Evolutionary conservation across 2,797 vertebrate species (phyloP), one percentile per base, ranked within the genome.

Genomic region (Steatocranus sp.): DNA sequence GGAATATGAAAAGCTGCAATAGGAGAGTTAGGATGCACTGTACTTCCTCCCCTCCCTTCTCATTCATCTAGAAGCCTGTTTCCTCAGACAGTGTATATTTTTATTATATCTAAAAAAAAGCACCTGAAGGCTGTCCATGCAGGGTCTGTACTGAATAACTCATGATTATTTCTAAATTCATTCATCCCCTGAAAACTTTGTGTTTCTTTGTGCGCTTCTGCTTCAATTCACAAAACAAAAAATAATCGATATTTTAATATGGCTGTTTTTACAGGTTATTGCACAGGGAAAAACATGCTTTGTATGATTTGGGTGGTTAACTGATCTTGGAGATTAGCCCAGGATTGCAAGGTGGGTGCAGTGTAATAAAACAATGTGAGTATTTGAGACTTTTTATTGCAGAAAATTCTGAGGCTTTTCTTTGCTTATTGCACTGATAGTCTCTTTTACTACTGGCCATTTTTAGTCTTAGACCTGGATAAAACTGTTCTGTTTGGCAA

Each of bases 1-100:
- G 54, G 75, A 83, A 86, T 63, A 76, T 76, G 79, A 85, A 87
- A 89, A 66, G 83, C 83, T 73, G 68, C 80, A 81, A 43, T 30
- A 49, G 82, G 80, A 43, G 83, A 80, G 82, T 88, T 82, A n/a
- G 66, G 83, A 86, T 82, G 81, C 75, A 20, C 36, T 11, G 54
- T 61, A n/a, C 51, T 34, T 49, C 41, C n/a, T 58, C 10, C 8
- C 17, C 75, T 36, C 23, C 32, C 43, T 25, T 25, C 46, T 83
- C 51, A 76, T 91, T 89, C 78, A 78, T 90, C 83, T 83, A 23
- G 34, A 86, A 83, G 58, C 50, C 18, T 80, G 63, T 87, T 91
- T 88, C 51, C 79, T 68, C 8, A 51, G 78, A 63, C 68, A 8
- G n/a, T n/a, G 32, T 80, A 83, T 78, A 82, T 58, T 85, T 90